Conservation (phyloP, 2,113 vertebrate genomes). For the Anoplopoma fimbria region DNA sequence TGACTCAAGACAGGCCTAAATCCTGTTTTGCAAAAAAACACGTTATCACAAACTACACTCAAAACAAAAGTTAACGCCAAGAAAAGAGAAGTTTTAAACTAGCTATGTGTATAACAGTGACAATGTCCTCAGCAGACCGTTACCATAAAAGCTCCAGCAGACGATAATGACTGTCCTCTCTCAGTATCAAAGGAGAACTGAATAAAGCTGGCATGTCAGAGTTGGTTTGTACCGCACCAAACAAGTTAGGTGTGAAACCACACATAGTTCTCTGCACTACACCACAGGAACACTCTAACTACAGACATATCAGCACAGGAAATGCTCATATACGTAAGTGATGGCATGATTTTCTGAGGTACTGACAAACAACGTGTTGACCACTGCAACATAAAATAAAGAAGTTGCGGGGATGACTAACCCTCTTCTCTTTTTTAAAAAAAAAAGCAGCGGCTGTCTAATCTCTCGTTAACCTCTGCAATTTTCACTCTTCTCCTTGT, state of each 20-base stretch:
- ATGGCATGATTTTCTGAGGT: not conserved
- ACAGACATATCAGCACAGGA: no score
- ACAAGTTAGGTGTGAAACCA: not conserved
- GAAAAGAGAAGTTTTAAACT: constrained; percentile 3
- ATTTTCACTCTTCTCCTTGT: constrained; percentile 24
- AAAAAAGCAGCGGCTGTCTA: not conserved
- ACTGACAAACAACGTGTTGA: not conserved
- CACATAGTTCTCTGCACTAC: no score
- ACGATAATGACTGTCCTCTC: not conserved
- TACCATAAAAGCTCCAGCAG: not conserved
- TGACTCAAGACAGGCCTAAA: constrained; percentile 2
- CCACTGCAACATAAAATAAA: not conserved
- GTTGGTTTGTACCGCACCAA: not conserved
- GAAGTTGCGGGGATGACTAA: not conserved
- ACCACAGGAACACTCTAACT: no score
- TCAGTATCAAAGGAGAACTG: not conserved
- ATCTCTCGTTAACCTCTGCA: constrained; percentile 30
- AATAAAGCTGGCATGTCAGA: no score
- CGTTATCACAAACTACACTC: constrained; percentile 24
- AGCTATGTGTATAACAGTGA: not conserved
- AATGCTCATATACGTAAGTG: not conserved
- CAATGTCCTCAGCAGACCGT: not conserved
- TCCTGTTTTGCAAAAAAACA: constrained; percentile 31
- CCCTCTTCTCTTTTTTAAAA: not conserved
- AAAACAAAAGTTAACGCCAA: constrained; percentile 7